Evolutionary conservation across 1,140 invertebrate genomes (phyloP), one percentile per base, ranked within the genome.

Genomic region (Subanguina moxae): DNA sequence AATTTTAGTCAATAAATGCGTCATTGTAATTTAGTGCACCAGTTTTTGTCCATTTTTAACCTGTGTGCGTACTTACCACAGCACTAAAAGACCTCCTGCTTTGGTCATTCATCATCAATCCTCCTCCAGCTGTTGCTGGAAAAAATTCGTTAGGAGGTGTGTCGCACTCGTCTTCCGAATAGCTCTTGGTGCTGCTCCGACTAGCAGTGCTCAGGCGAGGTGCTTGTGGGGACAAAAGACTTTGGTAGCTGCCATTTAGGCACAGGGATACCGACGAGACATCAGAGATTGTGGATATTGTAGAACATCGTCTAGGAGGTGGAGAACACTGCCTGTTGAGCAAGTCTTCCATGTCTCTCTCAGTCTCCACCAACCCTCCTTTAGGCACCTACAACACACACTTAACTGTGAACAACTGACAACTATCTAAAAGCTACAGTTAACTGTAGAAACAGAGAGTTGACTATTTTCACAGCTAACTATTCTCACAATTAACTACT

Each of bases 221-320:
- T 23, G n/a, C 21, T 23, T 32, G 43, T 45, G 65, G 52, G 61
- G 65, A 67, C 59, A 62, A 30, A 11, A 62, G 64, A 67, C 38
- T 66, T 66, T 66, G 52, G 65, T 77, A 80, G 17, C 66, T 73
- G n/a, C 45, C 65, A 46, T 48, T 78, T 11, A 38, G 11, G 11
- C 32, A 38, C 56, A 70, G 27, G 3, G 48, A 52, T 15, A 52
- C 23, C 3, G 48, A 52, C 17, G 48, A 52, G 8, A 52, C n/a
- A 15, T 52, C 48, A 21, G 48, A 52, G 13, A 69, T 13, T 19
- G 78, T 76, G 15, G 78, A 81, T n/a, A 75, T 64, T 13, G 67
- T 63, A 1, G 59, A 65, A 43, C 75, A 74, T 21, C 76, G 67
- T 57, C 78, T 32, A 19, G 76, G 76, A 0, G 76, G 76, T 27